A percentile compares a stretch with the other conserved stretches of the same genome.
phyloP scores from a whole-genome alignment of 1,140 invertebrate species.

The Drosophila parvula region DNA sequence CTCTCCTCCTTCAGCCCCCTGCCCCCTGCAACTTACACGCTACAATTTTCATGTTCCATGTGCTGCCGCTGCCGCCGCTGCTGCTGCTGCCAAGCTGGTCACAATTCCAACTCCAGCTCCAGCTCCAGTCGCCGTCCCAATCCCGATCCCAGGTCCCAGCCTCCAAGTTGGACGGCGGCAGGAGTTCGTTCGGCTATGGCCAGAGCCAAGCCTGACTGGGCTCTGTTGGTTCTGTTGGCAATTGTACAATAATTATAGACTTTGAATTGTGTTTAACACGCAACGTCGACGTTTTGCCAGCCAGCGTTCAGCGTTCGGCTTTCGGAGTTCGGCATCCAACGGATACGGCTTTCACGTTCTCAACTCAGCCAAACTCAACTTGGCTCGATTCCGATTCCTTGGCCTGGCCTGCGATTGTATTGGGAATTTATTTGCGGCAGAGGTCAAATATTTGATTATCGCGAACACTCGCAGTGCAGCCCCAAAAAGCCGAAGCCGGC shows the following conservation, averaged over 20 bases:
- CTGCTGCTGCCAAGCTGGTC: conserved; percentile 18
- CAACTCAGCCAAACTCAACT: conserved; percentile 30
- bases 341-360: conserved; percentile 72
- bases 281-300: conserved; percentile 71
- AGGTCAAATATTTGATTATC: conserved; percentile 84
- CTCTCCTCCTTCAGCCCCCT: conserved; percentile 31
- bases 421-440: conserved; percentile 82
- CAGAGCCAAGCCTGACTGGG: conserved; percentile 45
- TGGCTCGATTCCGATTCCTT: conserved; percentile 27
- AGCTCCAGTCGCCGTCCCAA: conserved; percentile 18
- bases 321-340: conserved; percentile 36
- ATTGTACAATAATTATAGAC: conserved; percentile 84
- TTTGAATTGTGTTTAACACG: conserved; percentile 84
- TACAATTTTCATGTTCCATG: conserved; percentile 80
- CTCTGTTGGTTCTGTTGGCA: conserved; percentile 74
- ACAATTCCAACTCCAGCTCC: conserved; percentile 37
- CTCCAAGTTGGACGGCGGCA: conserved; percentile 28
- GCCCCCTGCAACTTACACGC: conserved; percentile 57
- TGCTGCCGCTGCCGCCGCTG: conserved; percentile 38
- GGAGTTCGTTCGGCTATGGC: conserved; percentile 15
- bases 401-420: conserved; percentile 63
- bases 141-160: conserved; percentile 23
- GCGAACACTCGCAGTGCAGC: conserved; percentile 57
- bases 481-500: conserved; percentile 35
- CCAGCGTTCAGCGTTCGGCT: conserved; percentile 22